Evolutionary conservation across 2,797 vertebrate genomes (phyloP), one percentile per base, ranked within the genome.

Genomic region (Semaprochilodus insignis): DNA sequence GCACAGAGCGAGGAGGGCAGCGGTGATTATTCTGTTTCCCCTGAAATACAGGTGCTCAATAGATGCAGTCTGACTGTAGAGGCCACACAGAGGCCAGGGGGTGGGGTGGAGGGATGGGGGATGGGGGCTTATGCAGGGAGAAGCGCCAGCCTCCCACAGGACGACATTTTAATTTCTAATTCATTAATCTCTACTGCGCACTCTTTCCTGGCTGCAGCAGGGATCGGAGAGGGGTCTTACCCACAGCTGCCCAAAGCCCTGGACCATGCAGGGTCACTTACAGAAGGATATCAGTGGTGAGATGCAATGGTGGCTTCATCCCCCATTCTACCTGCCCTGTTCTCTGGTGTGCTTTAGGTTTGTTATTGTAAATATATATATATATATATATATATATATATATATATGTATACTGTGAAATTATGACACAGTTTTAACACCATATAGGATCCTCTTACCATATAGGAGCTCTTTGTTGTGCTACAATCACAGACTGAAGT

Each of bases 141-240:
- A 59, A 83, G 70, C 48, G 16, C 85, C n/a, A 75, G 59, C 55
- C 73, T 88, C 83, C 85, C 87, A 76, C 74, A 81, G 81, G 87
- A 86, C 71, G 23, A 13, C 54, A 88, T 88, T 87, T 87, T 87
- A 86, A 88, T 87, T 87, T 88, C 84, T 87, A 88, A 88, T 88
- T 88, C 67, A 87, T 86, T 83, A 81, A 85, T 86, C 86, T 87
- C 78, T 55, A 63, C 75, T 0, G 44, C 60, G 83, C 88, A 86
- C 84, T 81, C 71, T 60, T 76, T 80, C 54, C 21, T 10, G 25
- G 14, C 74, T 67, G 69, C 82, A 75, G 60, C 77, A 54, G 80
- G 63, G 71, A 19, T 74, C 79, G 54, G 62, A n/a, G 31, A 76
- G 2, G 34, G 59, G 60, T 55, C 66, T 71, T 23, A 65, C 57